Evolutionary conservation across 2,113 vertebrate species (phyloP).

Genomic region (Ramphastos sulfuratus): DNA sequence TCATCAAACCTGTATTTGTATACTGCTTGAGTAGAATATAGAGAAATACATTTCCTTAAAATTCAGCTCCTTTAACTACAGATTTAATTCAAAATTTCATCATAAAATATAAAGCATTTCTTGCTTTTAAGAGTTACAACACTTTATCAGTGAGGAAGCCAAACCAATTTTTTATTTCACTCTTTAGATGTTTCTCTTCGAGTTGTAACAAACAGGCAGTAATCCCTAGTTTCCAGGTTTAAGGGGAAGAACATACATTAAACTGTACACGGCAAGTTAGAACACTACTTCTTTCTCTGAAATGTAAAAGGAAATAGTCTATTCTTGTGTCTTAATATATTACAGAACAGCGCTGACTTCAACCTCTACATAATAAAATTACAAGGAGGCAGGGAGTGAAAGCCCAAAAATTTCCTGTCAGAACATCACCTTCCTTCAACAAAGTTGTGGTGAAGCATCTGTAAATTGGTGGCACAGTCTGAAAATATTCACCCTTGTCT

Average conservation of each 20-base stretch:
- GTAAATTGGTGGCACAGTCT: fast-evolving
- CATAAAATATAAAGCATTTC: background rate
- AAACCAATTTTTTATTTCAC: background rate
- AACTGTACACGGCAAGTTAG: background rate
- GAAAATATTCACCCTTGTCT: background rate
- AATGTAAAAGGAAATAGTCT: background rate
- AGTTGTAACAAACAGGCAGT: background rate
- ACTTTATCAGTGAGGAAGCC: background rate
- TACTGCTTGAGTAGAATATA: background rate
- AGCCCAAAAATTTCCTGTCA: background rate
- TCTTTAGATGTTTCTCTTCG: background rate
- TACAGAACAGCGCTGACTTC: background rate
- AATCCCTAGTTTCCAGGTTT: background rate
- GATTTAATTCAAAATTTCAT: background rate
- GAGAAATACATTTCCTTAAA: background rate
- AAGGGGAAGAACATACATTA: background rate
- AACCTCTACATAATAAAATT: background rate
- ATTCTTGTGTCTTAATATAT: background rate
- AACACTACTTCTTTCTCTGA: background rate
- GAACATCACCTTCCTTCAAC: background rate
- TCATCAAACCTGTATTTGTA: background rate
- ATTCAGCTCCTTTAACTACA: background rate
- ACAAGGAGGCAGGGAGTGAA: fast-evolving
- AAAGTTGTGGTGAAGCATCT: background rate
- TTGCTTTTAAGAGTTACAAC: background rate